phyloP scores from a whole-genome alignment of 2,888 invertebrate genomes.

The Frankliniella intonsa region DNA sequence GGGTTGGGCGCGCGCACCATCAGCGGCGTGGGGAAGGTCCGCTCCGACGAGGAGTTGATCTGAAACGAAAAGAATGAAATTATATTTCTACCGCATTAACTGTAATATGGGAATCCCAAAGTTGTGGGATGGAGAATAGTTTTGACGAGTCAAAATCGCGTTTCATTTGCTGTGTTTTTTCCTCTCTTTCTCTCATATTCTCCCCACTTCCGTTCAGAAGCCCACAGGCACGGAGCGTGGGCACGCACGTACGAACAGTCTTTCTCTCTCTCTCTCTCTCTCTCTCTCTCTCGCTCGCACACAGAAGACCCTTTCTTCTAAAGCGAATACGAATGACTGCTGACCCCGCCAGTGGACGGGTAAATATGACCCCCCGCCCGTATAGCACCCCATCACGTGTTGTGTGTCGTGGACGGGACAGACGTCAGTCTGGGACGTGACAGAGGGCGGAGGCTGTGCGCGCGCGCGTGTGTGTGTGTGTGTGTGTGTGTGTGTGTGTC shows the following conservation, averaged over 20 bases:
- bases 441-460: background rate
- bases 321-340: background rate
- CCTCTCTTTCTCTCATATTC: too few species aligned
- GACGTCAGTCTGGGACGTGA: background rate
- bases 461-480: background rate
- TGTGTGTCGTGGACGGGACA: background rate
- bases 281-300: too few species aligned
- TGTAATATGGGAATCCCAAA: too few species aligned
- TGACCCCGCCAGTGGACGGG: background rate
- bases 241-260: too few species aligned
- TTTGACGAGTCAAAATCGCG: too few species aligned
- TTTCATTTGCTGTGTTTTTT: too few species aligned
- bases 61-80: too few species aligned
- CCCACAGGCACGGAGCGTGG: too few species aligned
- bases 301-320: background rate
- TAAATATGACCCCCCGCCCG: background rate
- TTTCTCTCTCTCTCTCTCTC: too few species aligned
- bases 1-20: background rate
- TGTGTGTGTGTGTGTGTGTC: background rate
- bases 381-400: background rate
- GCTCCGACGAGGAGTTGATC: conserved; percentile 16
- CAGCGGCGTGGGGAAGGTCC: background rate
- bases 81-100: too few species aligned
- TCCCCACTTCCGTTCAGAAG: too few species aligned
- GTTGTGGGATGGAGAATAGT: too few species aligned